Base-by-base conservation (phyloP, 2,888 invertebrate genomes). In the Nomada ruficornis region DNA sequence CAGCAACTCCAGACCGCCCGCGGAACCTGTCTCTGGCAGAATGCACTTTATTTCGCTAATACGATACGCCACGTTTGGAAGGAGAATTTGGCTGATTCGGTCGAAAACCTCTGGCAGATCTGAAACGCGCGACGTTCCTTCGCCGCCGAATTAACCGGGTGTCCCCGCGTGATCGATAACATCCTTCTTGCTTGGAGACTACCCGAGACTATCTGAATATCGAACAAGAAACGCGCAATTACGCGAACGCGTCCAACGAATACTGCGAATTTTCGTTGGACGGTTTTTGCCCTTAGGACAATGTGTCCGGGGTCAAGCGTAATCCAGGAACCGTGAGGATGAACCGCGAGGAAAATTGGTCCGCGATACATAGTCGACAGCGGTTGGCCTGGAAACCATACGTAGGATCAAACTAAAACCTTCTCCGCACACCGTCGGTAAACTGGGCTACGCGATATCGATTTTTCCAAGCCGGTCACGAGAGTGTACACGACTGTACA, bases 371-470 rank as follows among this genome's bases (percentile, higher is more conserved):
- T 7, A 5, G 9, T 23, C 18, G 60, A 63, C 13, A 36, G 52
- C 64, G 80, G 84, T 82, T 83, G 74, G 84, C 82, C 65, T 75
- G 84, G 86, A 77, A 79, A 83, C 77, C 36, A 11, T 29, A 23
- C 75, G 80, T 73, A 70, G 80, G 68, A 76, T 77, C 68, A 71
- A 64, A 52, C 55, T 76, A 82, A 86, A 86, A 83, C 79, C 77
- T 80, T 57, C 50, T 63, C 64, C 1, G n/a, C 64, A 60, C 80
- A 77, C 62, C 57, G 76, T 67, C 67, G 80, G 77, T 74, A 87
- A 87, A 86, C 87, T 80, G 82, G 84, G 82, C 82, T 86, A 77
- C 73, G 79, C 67, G 84, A 87, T 87, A 87, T 87, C 87, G 87
- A 87, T 87, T 36, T 36, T 36, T 87, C 20, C 29, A 54, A 29